A percentile compares a stretch with the other conserved stretches of the same genome.
Evolutionary conservation across 2,888 invertebrate genomes (phyloP).

Genomic region (Drosophila phalerata): DNA sequence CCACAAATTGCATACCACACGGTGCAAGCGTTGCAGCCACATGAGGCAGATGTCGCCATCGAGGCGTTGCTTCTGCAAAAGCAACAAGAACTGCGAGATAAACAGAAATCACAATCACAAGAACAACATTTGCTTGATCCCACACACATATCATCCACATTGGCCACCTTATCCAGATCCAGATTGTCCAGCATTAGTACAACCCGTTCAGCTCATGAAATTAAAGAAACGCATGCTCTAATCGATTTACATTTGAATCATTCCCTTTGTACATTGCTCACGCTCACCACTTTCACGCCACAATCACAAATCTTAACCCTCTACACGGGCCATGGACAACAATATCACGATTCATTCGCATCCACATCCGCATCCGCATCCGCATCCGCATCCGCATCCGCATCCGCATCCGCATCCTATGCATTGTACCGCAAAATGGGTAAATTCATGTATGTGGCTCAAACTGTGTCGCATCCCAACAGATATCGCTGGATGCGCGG

Average conservation of each 20-base stretch:
- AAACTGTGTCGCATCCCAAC: conserved; percentile 82
- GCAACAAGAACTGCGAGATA: conserved; percentile 56
- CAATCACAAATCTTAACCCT: conserved; percentile 83
- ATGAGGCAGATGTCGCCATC: conserved; percentile 81
- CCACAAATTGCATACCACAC: conserved; percentile 76
- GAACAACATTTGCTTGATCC: conserved; percentile 37
- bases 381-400: conserved; percentile 46
- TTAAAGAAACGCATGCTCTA: conserved; percentile 83
- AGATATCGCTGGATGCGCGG: conserved; percentile 94
- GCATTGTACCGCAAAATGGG: conserved; percentile 83
- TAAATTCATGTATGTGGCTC: conserved; percentile 82
- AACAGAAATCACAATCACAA: conserved; percentile 15
- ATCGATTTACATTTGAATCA: conserved; percentile 83
- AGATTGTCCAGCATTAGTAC: conserved; percentile 50
- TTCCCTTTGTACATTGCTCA: conserved; percentile 83
- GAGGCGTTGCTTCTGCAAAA: conserved; percentile 79
- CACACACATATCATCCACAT: conserved; percentile 50
- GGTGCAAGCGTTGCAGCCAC: conserved; percentile 77
- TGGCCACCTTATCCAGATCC: conserved; percentile 50
- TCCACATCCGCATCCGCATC: conserved; percentile 34
- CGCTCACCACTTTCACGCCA: conserved; percentile 82
- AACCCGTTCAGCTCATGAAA: conserved; percentile 60
- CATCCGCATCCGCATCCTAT: conserved; percentile 48
- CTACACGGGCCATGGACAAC: conserved; percentile 65
- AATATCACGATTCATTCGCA: conserved; percentile 29